Base-by-base conservation (phyloP, 1,140 invertebrate species). In the Drosophila watanabei region DNA sequence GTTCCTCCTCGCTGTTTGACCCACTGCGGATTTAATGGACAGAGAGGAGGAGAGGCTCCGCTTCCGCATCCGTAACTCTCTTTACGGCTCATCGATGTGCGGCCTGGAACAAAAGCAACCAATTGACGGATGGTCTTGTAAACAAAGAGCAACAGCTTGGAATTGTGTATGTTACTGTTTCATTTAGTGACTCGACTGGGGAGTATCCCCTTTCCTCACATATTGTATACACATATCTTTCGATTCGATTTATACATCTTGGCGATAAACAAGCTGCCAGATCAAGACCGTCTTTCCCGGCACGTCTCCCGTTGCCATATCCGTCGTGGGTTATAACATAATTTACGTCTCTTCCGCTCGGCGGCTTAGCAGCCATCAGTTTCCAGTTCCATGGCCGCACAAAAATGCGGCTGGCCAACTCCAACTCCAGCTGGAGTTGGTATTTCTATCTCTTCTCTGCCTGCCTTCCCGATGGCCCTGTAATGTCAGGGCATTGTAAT, bases 341-440 rank as follows among this genome's bases (percentile, higher is more conserved):
- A 85, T 89, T 85, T 85, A 85, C 64, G 79, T 77, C 82, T 89
- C 85, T 88, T 88, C 85, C 85, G 85, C 85, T 85, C 79, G 81
- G 32, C 62, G 63, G 85, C 54, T 69, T 64, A 58, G 76, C 70
- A 70, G 83, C 73, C 80, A 84, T 84, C 84, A 84, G 77, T 69
- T 49, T 51, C 57, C 62, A 72, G 28, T 46, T 60, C 63, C 41
- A 41, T 59, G 51, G 33, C 49, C 28, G 45, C 68, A 76, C 60
- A 54, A 48, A 52, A 77, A 72, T 75, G 58, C 79, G 72, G 49
- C 49, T 51, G 16, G 48, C 48, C 16, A 30, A n/a, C 48, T 37
- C 37, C 51, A 2, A 7, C 13, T 43, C 20, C 46, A 52, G 52
- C 62, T 54, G 48, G 35, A 66, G 32, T 37, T 56, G 18, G 33